A percentile compares a stretch with the other conserved stretches of the same genome.
Conservation (phyloP, 2,113 vertebrate genomes). For the Mastomys coucha region DNA sequence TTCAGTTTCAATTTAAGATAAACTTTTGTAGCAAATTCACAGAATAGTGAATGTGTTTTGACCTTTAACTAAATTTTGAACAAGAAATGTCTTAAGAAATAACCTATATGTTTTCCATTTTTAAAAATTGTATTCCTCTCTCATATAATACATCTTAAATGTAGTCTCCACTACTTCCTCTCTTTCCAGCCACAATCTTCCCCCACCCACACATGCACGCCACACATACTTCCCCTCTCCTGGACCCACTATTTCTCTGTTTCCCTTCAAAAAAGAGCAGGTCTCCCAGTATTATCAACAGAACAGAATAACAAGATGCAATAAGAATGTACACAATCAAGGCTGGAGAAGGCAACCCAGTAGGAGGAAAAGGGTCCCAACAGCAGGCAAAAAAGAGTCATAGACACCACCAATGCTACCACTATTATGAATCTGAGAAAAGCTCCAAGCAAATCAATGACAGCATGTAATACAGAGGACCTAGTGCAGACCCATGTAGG, state of each 20-base stretch:
- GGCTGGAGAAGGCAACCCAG: not conserved
- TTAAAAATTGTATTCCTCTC: not conserved
- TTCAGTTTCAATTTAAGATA: not conserved
- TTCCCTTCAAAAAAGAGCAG: not conserved
- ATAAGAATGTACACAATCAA: not conserved
- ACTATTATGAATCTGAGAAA: not conserved
- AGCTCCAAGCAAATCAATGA: not conserved
- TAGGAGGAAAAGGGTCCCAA: not conserved
- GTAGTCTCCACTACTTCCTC: not conserved
- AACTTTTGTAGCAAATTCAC: not conserved
- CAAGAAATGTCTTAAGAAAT: not conserved
- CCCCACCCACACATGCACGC: not conserved
- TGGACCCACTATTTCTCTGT: not conserved
- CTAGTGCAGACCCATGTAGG: not conserved
- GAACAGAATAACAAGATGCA: not conserved
- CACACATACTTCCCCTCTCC: not conserved
- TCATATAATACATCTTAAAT: not conserved
- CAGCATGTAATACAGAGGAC: not conserved
- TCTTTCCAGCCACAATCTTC: not conserved
- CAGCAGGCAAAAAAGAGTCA: not conserved
- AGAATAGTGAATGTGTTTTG: not conserved
- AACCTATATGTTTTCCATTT: not conserved
- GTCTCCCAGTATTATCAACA: not conserved
- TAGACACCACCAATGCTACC: not conserved
- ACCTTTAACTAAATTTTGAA: slow-evolving; percentile 19